Evolutionary conservation across 2,888 invertebrate species (phyloP).

Genomic region (Tiphia femorata): DNA sequence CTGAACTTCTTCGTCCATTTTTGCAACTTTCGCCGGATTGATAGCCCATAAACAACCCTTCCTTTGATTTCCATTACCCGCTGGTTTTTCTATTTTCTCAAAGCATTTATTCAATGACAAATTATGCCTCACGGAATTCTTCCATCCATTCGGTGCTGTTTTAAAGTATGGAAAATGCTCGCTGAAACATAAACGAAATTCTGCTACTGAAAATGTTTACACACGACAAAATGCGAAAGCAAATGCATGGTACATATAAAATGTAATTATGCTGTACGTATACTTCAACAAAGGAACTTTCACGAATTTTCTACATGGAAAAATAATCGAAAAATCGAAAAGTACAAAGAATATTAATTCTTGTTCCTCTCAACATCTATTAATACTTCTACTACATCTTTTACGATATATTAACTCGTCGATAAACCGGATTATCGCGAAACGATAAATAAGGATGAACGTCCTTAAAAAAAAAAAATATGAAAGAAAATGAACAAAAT

Average conservation of each 20-base stretch:
- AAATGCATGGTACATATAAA: neutral
- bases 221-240: neutral
- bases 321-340: no score
- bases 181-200: slow-evolving; percentile 71
- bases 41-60: slow-evolving; percentile 97
- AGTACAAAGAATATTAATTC: no score
- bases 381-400: no score
- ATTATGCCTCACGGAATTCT: slow-evolving; percentile 98
- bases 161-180: slow-evolving; percentile 99
- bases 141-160: slow-evolving; percentile 98
- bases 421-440: no score
- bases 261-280: neutral
- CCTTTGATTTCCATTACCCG: slow-evolving; percentile 86
- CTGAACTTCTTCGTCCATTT: slow-evolving; percentile 98
- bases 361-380: no score
- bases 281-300: no score
- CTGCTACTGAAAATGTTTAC: neutral
- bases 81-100: slow-evolving; percentile 96
- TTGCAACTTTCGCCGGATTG: slow-evolving; percentile 93
- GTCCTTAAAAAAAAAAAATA: no score
- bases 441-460: no score
- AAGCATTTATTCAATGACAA: slow-evolving; percentile 98
- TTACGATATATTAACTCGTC: no score
- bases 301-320: no score
- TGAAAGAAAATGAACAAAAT: no score